These are phyloP conservation scores for Sebastes oblongus DNA, from an alignment of 2,797 vertebrate species.

Conservation along the genomic window DNA sequence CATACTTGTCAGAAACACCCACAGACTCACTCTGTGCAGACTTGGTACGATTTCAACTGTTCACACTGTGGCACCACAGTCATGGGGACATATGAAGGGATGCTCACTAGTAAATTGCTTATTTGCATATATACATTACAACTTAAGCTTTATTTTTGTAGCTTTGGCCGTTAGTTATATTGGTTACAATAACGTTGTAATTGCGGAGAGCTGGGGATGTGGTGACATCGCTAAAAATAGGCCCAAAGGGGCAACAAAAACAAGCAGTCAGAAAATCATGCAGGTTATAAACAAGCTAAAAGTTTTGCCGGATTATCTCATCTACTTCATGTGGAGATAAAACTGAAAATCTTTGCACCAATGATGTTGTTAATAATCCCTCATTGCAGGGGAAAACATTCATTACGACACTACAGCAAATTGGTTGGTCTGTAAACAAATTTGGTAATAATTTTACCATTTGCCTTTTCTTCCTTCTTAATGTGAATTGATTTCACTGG, in stretches of 20 bases:
- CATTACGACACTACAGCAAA: too few species aligned
- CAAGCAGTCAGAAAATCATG: not conserved
- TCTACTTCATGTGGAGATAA: not conserved
- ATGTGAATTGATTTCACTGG: not conserved
- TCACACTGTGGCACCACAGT: not conserved
- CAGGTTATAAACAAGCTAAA: not conserved
- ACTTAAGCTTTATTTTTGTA: not conserved
- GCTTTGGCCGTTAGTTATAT: not conserved
- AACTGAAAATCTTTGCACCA: not conserved
- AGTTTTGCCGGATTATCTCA: not conserved
- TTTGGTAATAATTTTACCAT: not conserved
- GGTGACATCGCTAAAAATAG: not conserved
- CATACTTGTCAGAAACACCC: not conserved
- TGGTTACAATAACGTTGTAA: not conserved
- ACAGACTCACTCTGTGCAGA: not conserved
- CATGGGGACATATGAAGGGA: not conserved
- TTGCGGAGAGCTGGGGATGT: not conserved
- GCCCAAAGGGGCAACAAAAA: not conserved
- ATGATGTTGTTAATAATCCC: not conserved
- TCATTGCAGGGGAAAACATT: not conserved
- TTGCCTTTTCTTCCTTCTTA: not conserved
- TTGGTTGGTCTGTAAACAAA: not conserved
- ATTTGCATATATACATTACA: not conserved
- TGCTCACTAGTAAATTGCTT: not conserved
- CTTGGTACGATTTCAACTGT: not conserved